phyloP scores from a whole-genome alignment of 1,140 invertebrate genomes.

The Drosophila pallidifrons region DNA sequence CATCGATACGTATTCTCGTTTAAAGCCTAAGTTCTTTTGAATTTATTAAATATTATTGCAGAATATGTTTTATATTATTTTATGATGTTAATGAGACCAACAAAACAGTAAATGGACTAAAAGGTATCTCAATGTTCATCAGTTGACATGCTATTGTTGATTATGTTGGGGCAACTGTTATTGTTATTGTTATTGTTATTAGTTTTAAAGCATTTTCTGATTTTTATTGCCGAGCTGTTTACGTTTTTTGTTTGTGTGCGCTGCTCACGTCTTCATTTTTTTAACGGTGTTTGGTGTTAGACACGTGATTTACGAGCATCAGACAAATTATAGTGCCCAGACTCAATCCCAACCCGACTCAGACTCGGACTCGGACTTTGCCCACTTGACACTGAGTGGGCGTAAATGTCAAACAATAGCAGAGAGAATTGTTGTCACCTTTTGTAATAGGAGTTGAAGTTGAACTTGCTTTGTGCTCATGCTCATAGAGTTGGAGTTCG shows the following conservation, averaged over 20 bases:
- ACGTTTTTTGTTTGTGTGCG: constrained; percentile 46
- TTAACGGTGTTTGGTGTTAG: constrained; percentile 36
- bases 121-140: neutral
- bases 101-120: neutral
- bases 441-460: constrained; percentile 10
- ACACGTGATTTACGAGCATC: constrained; percentile 70
- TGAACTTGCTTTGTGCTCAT: constrained; percentile 58
- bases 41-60: neutral
- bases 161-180: constrained; percentile 23
- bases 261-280: constrained; percentile 65
- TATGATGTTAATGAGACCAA: neutral
- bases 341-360: neutral
- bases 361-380: neutral
- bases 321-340: constrained; percentile 36
- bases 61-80: neutral
- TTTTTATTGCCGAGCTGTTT: constrained; percentile 49
- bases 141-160: neutral
- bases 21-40: neutral
- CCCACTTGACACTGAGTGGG: constrained; percentile 61
- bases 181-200: constrained; percentile 62
- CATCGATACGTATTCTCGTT: neutral
- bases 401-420: constrained; percentile 43
- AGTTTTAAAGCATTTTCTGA: constrained; percentile 51
- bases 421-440: constrained; percentile 43
- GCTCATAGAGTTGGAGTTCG: constrained; percentile 27